Percentiles rank a stretch among this genome's conserved stretches.
phyloP scores from a whole-genome alignment of 2,797 vertebrate species.

The Hapalemur alaotrensis region DNA sequence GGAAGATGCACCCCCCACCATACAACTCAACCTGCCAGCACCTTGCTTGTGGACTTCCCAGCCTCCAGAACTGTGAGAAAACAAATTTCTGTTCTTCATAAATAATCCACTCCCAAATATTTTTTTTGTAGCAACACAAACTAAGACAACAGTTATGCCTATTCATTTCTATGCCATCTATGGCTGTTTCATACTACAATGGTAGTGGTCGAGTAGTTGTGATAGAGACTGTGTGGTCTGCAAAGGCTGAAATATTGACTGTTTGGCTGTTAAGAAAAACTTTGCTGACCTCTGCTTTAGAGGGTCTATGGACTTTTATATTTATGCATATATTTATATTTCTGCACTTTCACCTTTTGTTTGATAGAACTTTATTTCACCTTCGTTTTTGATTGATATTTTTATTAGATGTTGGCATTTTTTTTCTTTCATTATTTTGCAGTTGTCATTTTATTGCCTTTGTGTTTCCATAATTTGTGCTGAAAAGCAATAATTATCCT shows the following conservation, averaged over 20 bases:
- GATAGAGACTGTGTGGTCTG: not conserved
- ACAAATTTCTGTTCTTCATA: not conserved
- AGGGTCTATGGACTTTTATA: not conserved
- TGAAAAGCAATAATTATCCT: not conserved
- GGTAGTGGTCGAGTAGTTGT: not conserved
- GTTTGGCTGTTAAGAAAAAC: not conserved
- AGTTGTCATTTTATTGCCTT: not conserved
- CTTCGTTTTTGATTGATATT: not conserved
- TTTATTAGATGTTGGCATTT: not conserved
- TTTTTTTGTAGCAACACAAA: not conserved
- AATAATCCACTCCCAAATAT: too few species aligned
- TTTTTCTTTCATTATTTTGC: not conserved
- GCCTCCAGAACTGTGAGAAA: not conserved
- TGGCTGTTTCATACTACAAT: not conserved
- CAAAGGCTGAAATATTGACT: not conserved
- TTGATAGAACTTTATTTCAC: not conserved
- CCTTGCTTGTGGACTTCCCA: not conserved
- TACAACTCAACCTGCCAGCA: not conserved
- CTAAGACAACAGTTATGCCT: not conserved
- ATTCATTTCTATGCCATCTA: not conserved
- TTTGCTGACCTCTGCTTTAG: not conserved
- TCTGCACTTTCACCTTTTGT: not conserved
- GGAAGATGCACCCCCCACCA: not conserved
- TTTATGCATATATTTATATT: not conserved
- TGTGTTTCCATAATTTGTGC: not conserved